These are phyloP conservation scores for Salmo trutta DNA, from an alignment of 2,797 vertebrate genomes.

Conservation along the genomic window DNA sequence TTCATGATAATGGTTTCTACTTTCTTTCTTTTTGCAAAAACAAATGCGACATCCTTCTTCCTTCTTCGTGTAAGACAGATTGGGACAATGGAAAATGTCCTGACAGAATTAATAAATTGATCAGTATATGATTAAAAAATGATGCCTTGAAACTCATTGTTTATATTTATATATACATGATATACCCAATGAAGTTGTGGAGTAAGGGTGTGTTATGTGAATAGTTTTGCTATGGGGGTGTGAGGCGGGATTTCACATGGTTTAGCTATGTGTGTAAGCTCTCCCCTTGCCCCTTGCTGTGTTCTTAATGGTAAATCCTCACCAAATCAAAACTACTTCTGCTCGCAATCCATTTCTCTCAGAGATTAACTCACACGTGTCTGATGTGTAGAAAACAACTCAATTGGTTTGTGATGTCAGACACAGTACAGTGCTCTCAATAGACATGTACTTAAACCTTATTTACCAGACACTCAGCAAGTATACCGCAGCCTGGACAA, in stretches of 20 bases:
- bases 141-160: slow-evolving; percentile 56
- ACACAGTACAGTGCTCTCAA: neutral
- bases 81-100: slow-evolving; percentile 67
- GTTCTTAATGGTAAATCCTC: neutral
- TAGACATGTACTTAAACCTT: neutral
- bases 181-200: neutral
- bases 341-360: neutral
- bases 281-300: neutral
- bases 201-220: neutral
- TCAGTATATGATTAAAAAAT: slow-evolving; percentile 70
- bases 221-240: neutral
- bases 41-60: slow-evolving; percentile 66
- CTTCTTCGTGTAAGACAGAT: slow-evolving; percentile 72
- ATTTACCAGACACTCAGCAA: neutral
- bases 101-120: slow-evolving; percentile 80
- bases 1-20: slow-evolving; percentile 54
- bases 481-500: neutral
- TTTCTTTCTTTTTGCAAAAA: slow-evolving; percentile 49
- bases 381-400: neutral
- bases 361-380: slow-evolving; percentile 1
- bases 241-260: neutral
- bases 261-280: neutral
- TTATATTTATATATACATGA: slow-evolving; percentile 26
- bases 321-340: neutral
- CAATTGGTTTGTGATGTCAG: neutral